Conservation (phyloP, 2,113 vertebrate genomes). For the Plestiodon gilberti region DNA sequence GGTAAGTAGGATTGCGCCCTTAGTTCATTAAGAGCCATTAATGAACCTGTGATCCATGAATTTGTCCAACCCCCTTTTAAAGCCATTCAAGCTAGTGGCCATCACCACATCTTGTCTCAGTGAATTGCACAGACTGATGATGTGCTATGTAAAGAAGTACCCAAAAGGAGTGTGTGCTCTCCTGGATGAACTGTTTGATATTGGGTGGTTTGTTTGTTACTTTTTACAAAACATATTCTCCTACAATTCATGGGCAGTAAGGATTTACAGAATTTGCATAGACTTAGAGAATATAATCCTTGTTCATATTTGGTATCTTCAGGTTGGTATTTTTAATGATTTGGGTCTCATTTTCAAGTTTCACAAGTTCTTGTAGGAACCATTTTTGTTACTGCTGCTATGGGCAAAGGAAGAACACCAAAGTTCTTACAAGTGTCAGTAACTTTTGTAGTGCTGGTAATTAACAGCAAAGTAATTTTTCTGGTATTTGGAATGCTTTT, state of each 20-base stretch:
- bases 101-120: no score
- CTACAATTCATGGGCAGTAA: not conserved
- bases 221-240: not conserved
- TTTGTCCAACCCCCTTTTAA: no score
- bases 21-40: no score
- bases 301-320: not conserved
- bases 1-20: no score
- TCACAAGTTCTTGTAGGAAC: not conserved
- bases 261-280: constrained; percentile 26
- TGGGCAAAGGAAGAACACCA: not conserved
- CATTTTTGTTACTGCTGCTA: not conserved
- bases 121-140: no score
- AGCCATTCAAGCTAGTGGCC: no score
- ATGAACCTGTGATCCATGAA: no score
- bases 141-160: not conserved
- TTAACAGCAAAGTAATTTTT: not conserved
- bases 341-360: not conserved
- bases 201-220: no score
- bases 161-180: not conserved
- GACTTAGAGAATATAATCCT: not conserved
- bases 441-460: not conserved
- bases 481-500: not conserved
- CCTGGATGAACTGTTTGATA: not conserved
- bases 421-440: not conserved
- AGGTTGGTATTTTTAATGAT: constrained; percentile 15